phyloP scores from a whole-genome alignment of 2,797 vertebrate genomes.

The Sebastes nivosus region DNA sequence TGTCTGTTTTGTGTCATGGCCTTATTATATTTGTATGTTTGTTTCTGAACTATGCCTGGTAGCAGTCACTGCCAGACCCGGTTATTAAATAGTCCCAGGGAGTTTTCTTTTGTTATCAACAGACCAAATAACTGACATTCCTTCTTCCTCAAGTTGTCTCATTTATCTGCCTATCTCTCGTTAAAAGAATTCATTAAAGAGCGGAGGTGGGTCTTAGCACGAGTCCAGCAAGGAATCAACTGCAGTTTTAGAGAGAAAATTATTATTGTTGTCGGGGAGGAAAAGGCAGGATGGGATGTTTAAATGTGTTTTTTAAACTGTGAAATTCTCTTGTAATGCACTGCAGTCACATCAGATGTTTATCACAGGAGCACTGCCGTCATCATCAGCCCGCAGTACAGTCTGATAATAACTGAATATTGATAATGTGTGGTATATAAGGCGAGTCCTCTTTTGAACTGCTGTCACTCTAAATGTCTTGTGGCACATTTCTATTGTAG shows the following conservation, averaged over 20 bases:
- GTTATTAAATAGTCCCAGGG: conserved; percentile 54
- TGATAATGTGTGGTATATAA: not conserved
- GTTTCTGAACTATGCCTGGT: conserved; percentile 31
- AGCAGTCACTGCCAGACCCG: conserved; percentile 37
- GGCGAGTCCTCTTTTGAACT: conserved; percentile 6
- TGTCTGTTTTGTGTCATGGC: conserved; percentile 36
- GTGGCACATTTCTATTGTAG: conserved; percentile 48
- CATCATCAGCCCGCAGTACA: conserved; percentile 9
- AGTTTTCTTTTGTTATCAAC: conserved; percentile 62
- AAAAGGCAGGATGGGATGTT: conserved; percentile 6
- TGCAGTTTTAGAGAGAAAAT: not conserved
- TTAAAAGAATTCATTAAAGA: conserved; percentile 25
- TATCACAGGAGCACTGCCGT: conserved; percentile 47
- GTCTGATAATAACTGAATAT: conserved; percentile 22
- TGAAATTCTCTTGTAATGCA: conserved; percentile 68
- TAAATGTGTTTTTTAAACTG: conserved; percentile 61
- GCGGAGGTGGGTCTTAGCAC: not conserved
- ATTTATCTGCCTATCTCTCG: conserved; percentile 47
- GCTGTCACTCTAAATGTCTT: conserved; percentile 32
- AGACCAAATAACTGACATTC: conserved; percentile 79
- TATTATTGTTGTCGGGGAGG: not conserved
- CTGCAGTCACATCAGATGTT: conserved; percentile 57
- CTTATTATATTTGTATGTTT: conserved; percentile 35
- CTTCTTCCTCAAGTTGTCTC: conserved; percentile 47
- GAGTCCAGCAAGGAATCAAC: not conserved